Base-by-base conservation (phyloP, 2,888 invertebrate genomes). In the Lydus trimaculatus region DNA sequence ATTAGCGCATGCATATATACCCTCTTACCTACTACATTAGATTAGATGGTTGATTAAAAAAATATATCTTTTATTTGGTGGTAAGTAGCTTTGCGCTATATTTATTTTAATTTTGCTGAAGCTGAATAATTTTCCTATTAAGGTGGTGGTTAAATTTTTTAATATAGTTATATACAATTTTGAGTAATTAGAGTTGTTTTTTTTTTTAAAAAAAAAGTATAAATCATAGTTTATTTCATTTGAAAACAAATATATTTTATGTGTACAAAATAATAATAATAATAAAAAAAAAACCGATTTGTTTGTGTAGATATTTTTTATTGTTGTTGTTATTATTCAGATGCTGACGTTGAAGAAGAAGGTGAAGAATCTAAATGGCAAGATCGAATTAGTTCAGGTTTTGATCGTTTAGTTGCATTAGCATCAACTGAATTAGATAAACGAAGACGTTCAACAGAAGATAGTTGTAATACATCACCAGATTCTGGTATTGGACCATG, bases 321-420 rank as follows among this genome's bases (percentile, higher is more conserved):
- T n/a, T 43, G 2, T 36, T 52, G 11, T 52, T 52, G 31, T 62
- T 69, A 61, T 33, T 13, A 61, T 25, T 78, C 85, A 88, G 89
- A 89, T 84, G 87, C 86, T 75, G 90, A 90, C 82, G 88, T 86
- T 74, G 89, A 88, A 78, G 90, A 90, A 81, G 91, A 91, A 78
- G 93, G 91, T 76, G 92, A 93, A 84, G 93, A 94, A 85, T 91
- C 93, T 78, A 94, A 95, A 85, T 97, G 96, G 96, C 95, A 96
- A 85, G 94, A 96, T 85, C 92, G 95, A 76, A 95, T 97, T 79
- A 95, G 94, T 84, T 95, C 94, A 76, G 95, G 96, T 64, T 97
- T 98, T 87, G 97, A 97, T 87, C 92, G 96, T 76, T 88, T 97
- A 79, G 95, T 97, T 76, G 96, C 96, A 69, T 95, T 96, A 83